A percentile compares a stretch with the other conserved stretches of the same genome.
Evolutionary conservation across 2,113 vertebrate genomes (phyloP).

Genomic region (Rhinopithecus roxellana): DNA sequence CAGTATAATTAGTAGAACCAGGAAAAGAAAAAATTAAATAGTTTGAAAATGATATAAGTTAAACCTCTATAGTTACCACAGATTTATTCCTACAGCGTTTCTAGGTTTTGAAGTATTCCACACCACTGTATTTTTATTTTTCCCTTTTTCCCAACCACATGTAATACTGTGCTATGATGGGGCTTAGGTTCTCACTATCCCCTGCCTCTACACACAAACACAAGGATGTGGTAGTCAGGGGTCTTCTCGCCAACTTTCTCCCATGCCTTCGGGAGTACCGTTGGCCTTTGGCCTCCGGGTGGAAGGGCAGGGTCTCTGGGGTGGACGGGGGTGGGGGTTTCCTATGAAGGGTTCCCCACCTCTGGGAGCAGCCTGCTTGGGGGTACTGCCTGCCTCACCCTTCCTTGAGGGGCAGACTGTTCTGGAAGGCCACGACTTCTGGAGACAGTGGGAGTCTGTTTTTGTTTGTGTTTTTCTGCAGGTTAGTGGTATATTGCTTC

Average conservation of each 20-base stretch:
- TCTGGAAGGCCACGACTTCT: conserved; percentile 72
- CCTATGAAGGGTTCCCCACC: neutral
- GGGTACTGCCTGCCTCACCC: conserved; percentile 15
- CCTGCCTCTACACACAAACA: conserved; percentile 78
- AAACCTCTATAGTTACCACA: conserved; percentile 84
- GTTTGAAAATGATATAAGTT: conserved; percentile 84
- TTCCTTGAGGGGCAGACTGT: conserved; percentile 55
- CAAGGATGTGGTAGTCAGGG: conserved; percentile 61
- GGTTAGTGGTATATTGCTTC: conserved; percentile 84
- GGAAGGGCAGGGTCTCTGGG: conserved; percentile 64
- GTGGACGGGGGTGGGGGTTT: neutral
- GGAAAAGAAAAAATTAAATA: conserved; percentile 74
- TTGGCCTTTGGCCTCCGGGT: conserved; percentile 31
- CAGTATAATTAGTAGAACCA: conserved; percentile 81
- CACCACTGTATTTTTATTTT: conserved; percentile 29
- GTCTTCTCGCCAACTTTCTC: conserved; percentile 5
- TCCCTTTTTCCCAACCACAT: conserved; percentile 67
- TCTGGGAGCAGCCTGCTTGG: conserved; percentile 46
- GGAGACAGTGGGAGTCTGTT: conserved; percentile 61
- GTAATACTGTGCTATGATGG: conserved; percentile 76
- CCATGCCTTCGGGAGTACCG: neutral
- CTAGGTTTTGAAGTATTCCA: conserved; percentile 70
- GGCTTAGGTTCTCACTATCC: conserved; percentile 76
- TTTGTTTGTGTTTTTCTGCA: conserved; percentile 69
- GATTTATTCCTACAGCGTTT: conserved; percentile 83